Conservation (phyloP, 2,888 invertebrate species). For the Helicoverpa assulta region DNA sequence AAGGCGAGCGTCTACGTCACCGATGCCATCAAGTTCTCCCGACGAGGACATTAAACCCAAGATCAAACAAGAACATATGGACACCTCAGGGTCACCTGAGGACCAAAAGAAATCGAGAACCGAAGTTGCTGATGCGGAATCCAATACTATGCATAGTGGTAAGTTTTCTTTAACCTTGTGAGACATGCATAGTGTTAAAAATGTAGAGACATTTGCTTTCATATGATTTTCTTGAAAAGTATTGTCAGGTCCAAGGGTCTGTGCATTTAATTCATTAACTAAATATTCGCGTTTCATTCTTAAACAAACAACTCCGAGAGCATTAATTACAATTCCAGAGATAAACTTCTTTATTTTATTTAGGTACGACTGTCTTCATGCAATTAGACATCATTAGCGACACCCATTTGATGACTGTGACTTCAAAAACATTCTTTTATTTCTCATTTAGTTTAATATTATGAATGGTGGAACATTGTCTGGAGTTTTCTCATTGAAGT, state of each 20-base stretch:
- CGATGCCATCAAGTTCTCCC: constrained; percentile 88
- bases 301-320: constrained; percentile 12
- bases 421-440: constrained; percentile 19
- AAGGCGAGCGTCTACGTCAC: constrained; percentile 90
- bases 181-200: no score
- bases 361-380: constrained; percentile 11
- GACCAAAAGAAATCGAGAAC: constrained; percentile 94
- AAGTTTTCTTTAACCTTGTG: constrained; percentile 78
- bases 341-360: constrained; percentile 1
- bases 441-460: constrained; percentile 5
- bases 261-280: not conserved
- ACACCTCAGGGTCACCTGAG: constrained; percentile 91
- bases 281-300: not conserved
- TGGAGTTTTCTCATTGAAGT: not conserved
- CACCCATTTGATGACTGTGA: constrained; percentile 19
- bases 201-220: not conserved
- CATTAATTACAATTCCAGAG: constrained; percentile 8
- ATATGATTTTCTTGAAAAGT: not conserved
- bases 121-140: constrained; percentile 96
- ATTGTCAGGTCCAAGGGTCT: not conserved
- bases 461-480: not conserved
- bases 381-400: constrained; percentile 47
- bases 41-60: constrained; percentile 88
- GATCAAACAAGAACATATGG: constrained; percentile 93
- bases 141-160: constrained; percentile 98